Percentiles rank a stretch among this genome's conserved stretches.
These are phyloP conservation scores for Enteromius trimaculatus DNA, from an alignment of 2,797 vertebrate species.

Conservation along the genomic window DNA sequence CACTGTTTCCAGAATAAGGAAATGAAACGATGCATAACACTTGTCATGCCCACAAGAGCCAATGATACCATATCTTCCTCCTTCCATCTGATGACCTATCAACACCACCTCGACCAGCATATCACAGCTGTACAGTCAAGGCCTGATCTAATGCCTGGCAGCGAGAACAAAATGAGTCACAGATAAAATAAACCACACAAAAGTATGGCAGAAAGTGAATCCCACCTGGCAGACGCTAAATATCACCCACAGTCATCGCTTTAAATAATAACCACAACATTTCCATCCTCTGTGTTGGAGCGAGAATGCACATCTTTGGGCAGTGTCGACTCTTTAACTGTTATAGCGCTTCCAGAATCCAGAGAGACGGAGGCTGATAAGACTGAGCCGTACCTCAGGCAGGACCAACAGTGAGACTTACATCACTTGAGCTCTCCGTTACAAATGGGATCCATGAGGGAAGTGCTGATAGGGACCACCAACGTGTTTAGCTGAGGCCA, in stretches of 20 bases:
- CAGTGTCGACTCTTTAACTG: neutral
- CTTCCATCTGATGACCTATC: neutral
- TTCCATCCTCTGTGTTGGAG: neutral
- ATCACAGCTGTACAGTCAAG: neutral
- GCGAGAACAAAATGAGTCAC: neutral
- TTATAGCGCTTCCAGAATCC: neutral
- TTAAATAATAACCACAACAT: constrained; percentile 12
- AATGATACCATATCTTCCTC: neutral
- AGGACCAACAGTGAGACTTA: neutral
- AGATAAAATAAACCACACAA: constrained; percentile 21
- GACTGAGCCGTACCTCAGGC: constrained; percentile 12
- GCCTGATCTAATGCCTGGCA: constrained; percentile 4
- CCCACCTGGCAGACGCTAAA: constrained; percentile 1
- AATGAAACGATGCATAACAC: neutral
- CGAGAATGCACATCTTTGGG: neutral
- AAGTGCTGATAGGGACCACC: constrained; percentile 29
- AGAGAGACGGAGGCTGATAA: neutral
- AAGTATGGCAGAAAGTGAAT: constrained; percentile 10
- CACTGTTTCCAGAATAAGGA: neutral
- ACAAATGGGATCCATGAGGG: constrained; percentile 28
- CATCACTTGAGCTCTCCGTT: constrained; percentile 17
- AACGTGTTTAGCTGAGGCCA: neutral
- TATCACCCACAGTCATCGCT: constrained; percentile 13
- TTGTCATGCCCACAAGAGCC: neutral
- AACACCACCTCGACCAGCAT: neutral